Percentiles rank a stretch among this genome's conserved stretches.
Conservation (phyloP, 2,888 invertebrate genomes). For the Sarcophaga subvicina region DNA sequence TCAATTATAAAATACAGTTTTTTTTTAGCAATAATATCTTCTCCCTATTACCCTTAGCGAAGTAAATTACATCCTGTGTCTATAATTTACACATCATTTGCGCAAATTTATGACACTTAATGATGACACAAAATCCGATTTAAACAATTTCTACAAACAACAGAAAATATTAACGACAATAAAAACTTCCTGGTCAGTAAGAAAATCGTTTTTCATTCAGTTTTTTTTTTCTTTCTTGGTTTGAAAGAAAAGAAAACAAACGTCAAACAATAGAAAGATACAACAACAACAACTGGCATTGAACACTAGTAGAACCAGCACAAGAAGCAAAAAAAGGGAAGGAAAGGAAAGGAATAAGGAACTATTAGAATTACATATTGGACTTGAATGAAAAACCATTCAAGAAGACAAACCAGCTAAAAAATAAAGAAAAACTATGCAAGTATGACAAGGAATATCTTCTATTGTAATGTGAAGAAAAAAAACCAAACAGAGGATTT, state of each 20-base stretch:
- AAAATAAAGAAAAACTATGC: slow-evolving; percentile 27
- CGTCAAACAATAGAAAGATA: slow-evolving; percentile 41
- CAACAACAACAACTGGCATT: slow-evolving; percentile 40
- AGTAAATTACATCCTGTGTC: slow-evolving; percentile 63
- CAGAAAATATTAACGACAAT: slow-evolving; percentile 7
- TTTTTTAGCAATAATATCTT: not conserved
- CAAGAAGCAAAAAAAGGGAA: slow-evolving; percentile 3
- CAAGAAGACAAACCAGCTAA: not conserved
- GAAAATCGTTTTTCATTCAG: not conserved
- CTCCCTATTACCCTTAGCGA: not conserved
- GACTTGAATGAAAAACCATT: too few species aligned
- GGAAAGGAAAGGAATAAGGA: too few species aligned
- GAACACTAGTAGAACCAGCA: not conserved
- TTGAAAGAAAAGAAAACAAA: slow-evolving; percentile 27
- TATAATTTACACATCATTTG: slow-evolving; percentile 67
- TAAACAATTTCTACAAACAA: slow-evolving; percentile 56
- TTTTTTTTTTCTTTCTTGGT: not conserved
- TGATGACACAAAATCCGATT: slow-evolving; percentile 65
- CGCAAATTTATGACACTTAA: slow-evolving; percentile 67
- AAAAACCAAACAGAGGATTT: not conserved
- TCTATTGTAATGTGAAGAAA: not conserved
- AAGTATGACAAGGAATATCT: not conserved
- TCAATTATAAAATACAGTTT: not conserved
- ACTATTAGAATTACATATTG: too few species aligned
- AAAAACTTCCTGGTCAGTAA: slow-evolving; percentile 62